Evolutionary conservation across 2,797 vertebrate species (phyloP).

Genomic region (Chanos chanos): DNA sequence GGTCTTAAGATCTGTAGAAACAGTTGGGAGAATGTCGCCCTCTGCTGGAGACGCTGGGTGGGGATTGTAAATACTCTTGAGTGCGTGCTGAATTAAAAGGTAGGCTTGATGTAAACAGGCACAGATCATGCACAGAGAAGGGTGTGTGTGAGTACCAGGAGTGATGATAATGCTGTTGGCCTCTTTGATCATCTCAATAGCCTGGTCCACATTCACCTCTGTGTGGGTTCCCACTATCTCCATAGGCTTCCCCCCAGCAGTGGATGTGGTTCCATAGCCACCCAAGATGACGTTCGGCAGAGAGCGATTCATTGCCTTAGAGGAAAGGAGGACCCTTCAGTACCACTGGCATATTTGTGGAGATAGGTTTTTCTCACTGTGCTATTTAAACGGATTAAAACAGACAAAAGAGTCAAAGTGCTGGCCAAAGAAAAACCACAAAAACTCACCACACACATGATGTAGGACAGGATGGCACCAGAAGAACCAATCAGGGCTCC

Average conservation of each 20-base stretch:
- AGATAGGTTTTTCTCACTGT: too few relatives aligned
- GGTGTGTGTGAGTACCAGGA: constrained; percentile 53
- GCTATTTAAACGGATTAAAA: too few relatives aligned
- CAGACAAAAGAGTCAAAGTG: too few relatives aligned
- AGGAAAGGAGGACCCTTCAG: too few relatives aligned
- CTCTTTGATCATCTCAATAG: constrained; percentile 73
- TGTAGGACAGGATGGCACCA: constrained; percentile 75
- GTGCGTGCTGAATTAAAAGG: too few relatives aligned
- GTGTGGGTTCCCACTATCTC: constrained; percentile 74
- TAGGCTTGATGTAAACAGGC: too few relatives aligned
- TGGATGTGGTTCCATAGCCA: constrained; percentile 70
- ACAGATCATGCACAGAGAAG: too few relatives aligned
- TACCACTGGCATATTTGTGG: too few relatives aligned
- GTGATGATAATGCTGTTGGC: constrained; percentile 74
- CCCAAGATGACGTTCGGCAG: constrained; percentile 76
- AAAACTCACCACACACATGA: constrained; percentile 76
- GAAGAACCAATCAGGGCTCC: constrained; percentile 75
- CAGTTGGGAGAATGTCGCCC: constrained; percentile 1
- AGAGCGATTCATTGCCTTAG: constrained; percentile 76
- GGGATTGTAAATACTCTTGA: too few relatives aligned
- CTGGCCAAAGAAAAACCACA: background rate
- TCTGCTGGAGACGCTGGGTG: background rate
- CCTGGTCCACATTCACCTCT: constrained; percentile 74
- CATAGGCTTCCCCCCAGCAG: constrained; percentile 71
- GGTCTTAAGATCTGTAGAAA: too few relatives aligned